A percentile compares a stretch with the other conserved stretches of the same genome.
Conservation (phyloP, 2,888 invertebrate species). For the Aproaerema taeniolella region DNA sequence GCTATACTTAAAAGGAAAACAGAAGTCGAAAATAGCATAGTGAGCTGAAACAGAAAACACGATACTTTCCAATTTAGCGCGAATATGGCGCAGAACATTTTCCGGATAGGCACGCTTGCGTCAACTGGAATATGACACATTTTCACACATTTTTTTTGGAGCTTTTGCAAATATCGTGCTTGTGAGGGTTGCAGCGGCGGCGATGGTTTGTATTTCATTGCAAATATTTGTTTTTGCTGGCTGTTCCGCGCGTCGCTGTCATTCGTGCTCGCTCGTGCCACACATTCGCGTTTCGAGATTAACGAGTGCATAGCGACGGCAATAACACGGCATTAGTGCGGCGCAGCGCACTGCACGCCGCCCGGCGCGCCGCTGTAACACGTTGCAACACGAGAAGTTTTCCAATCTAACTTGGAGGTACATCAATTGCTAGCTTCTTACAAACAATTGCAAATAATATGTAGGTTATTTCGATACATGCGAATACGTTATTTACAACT, state of each 20-base stretch:
- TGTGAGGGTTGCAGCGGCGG: conserved; percentile 2
- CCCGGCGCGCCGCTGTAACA: conserved; percentile 41
- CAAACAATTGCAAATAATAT: conserved; percentile 32
- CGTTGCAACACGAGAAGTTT: conserved; percentile 54
- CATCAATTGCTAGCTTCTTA: conserved; percentile 51
- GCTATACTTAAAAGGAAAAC: background rate
- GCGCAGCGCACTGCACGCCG: conserved; percentile 38
- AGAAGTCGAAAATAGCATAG: background rate
- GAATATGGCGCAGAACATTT: background rate
- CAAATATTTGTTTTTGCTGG: conserved; percentile 11
- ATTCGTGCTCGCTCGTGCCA: background rate
- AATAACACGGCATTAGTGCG: conserved; percentile 38
- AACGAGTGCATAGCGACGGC: conserved; percentile 16
- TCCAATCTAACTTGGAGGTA: conserved; percentile 66
- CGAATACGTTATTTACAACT: background rate
- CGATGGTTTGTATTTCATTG: background rate
- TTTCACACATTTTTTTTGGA: background rate
- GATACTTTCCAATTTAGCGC: background rate
- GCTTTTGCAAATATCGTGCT: conserved; percentile 1
- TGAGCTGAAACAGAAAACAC: background rate
- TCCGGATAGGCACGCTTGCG: conserved; percentile 1
- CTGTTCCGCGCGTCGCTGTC: background rate
- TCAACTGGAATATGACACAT: conserved; percentile 6
- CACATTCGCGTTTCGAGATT: conserved; percentile 2
- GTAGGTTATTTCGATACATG: background rate